Percentiles rank a stretch among this genome's conserved stretches.
phyloP scores from a whole-genome alignment of 2,797 vertebrate genomes.

The Fundulus diaphanus region DNA sequence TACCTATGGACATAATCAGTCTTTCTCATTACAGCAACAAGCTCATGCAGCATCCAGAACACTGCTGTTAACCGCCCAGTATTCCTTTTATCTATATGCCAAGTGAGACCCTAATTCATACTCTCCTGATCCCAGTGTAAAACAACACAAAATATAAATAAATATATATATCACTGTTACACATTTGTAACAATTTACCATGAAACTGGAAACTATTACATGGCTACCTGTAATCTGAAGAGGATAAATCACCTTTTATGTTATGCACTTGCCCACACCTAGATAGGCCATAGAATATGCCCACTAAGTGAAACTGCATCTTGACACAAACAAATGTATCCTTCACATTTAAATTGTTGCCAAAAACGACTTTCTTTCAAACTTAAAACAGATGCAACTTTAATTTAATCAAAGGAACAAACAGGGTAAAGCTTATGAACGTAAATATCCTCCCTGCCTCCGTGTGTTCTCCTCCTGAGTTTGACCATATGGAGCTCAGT shows the following conservation, averaged over 20 bases:
- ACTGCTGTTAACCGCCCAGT: background rate
- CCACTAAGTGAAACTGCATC: background rate
- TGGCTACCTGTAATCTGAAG: background rate
- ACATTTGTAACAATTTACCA: too few species aligned
- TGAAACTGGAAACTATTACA: background rate
- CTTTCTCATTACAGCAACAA: background rate
- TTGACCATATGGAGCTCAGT: conserved; percentile 68
- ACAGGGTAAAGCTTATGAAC: conserved; percentile 35
- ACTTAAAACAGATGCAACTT: conserved; percentile 37
- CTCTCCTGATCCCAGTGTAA: background rate
- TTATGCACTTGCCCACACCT: background rate
- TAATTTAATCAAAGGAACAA: conserved; percentile 53
- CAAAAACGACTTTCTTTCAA: conserved; percentile 7
- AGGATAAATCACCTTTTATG: background rate
- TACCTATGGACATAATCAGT: background rate
- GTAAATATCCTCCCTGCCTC: conserved; percentile 22
- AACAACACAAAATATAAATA: background rate
- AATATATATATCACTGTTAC: background rate
- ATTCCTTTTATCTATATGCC: background rate
- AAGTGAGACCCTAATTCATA: background rate
- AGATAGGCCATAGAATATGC: background rate
- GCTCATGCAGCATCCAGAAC: background rate
- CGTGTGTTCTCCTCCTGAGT: conserved; percentile 47
- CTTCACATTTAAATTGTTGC: background rate
- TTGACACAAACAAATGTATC: background rate